Evolutionary conservation across 1,140 invertebrate genomes (phyloP).

Genomic region (Calephelis virginiensis): DNA sequence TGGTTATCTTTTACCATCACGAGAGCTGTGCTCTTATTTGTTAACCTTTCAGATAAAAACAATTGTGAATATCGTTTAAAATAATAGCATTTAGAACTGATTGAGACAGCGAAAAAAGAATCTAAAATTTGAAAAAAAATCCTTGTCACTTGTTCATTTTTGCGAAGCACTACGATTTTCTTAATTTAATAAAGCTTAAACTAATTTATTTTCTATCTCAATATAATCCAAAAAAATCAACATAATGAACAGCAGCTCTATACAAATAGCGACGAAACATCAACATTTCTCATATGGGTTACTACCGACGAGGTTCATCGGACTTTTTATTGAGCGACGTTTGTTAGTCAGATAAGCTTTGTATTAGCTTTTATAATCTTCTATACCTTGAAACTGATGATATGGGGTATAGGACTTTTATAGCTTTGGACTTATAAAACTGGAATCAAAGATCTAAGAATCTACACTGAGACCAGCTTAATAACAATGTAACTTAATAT

Average conservation of each 20-base stretch:
- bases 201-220: no score
- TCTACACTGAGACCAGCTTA: constrained; percentile 6
- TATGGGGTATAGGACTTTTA: constrained; percentile 14
- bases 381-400: constrained; percentile 15
- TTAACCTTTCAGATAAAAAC: no score
- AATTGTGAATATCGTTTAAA: no score
- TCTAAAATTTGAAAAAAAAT: no score
- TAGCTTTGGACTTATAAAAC: constrained; percentile 9
- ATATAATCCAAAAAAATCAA: no score
- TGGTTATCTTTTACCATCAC: no score
- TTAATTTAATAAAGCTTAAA: no score
- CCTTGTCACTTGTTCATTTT: no score
- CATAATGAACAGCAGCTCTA: constrained; percentile 36
- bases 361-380: constrained; percentile 68
- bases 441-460: constrained; percentile 17
- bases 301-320: constrained; percentile 71
- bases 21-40: no score
- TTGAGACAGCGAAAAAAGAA: no score
- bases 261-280: constrained; percentile 42
- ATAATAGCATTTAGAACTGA: no score
- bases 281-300: constrained; percentile 72
- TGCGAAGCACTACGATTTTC: no score
- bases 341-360: constrained; percentile 73
- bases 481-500: constrained; percentile 12
- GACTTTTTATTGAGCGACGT: constrained; percentile 72